Percentiles rank a stretch among this genome's conserved stretches.
Conservation (phyloP, 2,113 vertebrate genomes). For the Sialia sialis region DNA sequence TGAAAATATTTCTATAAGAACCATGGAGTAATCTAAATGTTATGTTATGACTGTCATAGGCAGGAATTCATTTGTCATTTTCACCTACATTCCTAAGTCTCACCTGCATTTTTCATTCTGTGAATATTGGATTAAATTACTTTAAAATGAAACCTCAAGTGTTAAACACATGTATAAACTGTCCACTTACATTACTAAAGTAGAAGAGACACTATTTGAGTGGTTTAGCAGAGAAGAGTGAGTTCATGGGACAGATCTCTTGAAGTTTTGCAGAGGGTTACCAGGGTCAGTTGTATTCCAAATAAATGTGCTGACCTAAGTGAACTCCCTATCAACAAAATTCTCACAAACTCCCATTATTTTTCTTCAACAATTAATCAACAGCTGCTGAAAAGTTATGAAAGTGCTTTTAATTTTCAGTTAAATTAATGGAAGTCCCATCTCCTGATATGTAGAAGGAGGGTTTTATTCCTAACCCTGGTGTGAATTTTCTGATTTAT, state of each 20-base stretch:
- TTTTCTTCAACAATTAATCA: constrained; percentile 70
- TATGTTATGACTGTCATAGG: not conserved
- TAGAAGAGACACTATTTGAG: not conserved
- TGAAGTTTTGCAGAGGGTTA: constrained; percentile 29
- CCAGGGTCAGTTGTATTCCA: constrained; percentile 54
- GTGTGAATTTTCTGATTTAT: constrained; percentile 68
- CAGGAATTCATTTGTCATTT: not conserved
- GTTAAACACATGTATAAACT: not conserved
- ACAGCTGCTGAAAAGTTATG: constrained; percentile 71
- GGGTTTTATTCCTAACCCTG: constrained; percentile 48
- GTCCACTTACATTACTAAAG: not conserved
- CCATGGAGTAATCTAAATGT: not conserved
- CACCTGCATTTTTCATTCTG: not conserved
- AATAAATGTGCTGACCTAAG: constrained; percentile 68
- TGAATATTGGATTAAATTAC: constrained; percentile 33
- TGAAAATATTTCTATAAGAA: not conserved
- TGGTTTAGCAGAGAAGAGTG: not conserved
- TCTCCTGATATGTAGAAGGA: constrained; percentile 60
- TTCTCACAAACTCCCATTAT: constrained; percentile 67
- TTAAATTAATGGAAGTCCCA: constrained; percentile 68
- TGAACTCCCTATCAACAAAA: constrained; percentile 74
- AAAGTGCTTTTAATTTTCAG: constrained; percentile 59
- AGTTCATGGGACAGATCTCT: constrained; percentile 14
- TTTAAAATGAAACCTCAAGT: not conserved
- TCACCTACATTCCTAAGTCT: not conserved